Evolutionary conservation across 2,113 vertebrate genomes (phyloP).

Genomic region (Nettapus auritus): DNA sequence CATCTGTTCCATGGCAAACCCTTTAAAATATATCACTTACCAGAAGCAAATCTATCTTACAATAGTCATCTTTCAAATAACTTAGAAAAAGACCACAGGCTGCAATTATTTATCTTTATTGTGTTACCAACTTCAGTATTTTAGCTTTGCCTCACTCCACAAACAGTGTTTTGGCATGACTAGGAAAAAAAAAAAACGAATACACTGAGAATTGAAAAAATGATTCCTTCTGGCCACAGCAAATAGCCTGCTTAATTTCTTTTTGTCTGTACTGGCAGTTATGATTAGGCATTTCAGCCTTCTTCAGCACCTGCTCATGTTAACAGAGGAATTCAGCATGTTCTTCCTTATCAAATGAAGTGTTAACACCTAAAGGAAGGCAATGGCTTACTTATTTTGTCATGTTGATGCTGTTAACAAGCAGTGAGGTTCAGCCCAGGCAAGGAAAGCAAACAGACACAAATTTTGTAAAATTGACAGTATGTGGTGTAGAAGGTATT

Average conservation of each 20-base stretch:
- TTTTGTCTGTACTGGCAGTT: not conserved
- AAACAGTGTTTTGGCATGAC: not conserved
- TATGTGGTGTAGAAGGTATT: not conserved
- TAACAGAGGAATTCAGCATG: not conserved
- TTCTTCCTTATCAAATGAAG: not conserved
- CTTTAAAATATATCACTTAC: not conserved
- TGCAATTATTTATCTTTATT: not conserved
- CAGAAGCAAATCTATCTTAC: slow-evolving; percentile 9
- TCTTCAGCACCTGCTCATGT: not conserved
- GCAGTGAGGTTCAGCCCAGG: not conserved
- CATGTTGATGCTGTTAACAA: not conserved
- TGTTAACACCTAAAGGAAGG: not conserved
- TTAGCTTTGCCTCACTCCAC: not conserved
- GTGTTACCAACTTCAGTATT: not conserved
- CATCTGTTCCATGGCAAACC: not conserved
- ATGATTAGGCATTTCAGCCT: not conserved
- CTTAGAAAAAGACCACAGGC: not conserved
- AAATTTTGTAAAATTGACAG: not conserved
- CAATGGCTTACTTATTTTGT: not conserved
- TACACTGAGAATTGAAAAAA: not conserved
- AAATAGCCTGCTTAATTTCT: not conserved
- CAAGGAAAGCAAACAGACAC: not conserved
- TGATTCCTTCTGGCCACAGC: not conserved
- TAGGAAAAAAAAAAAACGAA: not conserved
- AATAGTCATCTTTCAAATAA: not conserved